phyloP scores from a whole-genome alignment of 2,797 vertebrate species.

The Buphagus erythrorhynchus region DNA sequence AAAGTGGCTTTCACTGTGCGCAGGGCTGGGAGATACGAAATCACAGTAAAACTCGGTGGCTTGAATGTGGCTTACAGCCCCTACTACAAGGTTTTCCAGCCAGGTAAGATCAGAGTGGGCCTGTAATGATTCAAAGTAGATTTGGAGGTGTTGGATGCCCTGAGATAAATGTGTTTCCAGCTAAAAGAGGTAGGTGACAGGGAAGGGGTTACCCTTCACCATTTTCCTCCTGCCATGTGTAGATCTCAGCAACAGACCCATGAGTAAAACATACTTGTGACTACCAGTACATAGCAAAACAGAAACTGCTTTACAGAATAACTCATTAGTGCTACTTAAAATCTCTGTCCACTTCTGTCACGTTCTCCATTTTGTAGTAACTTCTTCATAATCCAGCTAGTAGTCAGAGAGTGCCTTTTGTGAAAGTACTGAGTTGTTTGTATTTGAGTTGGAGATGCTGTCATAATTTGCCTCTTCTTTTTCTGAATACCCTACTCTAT shows the following conservation, averaged over 20 bases:
- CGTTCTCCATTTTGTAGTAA: background rate
- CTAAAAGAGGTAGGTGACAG: background rate
- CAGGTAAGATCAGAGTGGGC: slow-evolving; percentile 80
- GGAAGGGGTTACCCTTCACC: background rate
- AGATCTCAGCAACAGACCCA: background rate
- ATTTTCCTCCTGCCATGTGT: background rate
- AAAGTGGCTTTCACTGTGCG: slow-evolving; percentile 97
- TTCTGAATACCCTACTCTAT: background rate
- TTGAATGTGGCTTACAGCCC: slow-evolving; percentile 97
- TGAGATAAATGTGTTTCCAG: background rate
- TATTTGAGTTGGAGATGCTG: background rate
- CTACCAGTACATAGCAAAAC: background rate
- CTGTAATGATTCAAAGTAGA: background rate
- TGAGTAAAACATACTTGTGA: background rate
- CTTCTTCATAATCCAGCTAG: background rate
- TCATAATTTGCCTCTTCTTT: background rate
- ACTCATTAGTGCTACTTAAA: background rate
- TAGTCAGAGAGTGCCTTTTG: background rate
- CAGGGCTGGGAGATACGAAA: slow-evolving; percentile 94
- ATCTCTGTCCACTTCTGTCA: background rate
- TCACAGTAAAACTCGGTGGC: slow-evolving; percentile 93
- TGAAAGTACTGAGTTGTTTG: background rate
- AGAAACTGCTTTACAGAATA: background rate
- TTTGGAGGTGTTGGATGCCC: background rate
- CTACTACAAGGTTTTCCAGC: slow-evolving; percentile 97